Evolutionary conservation across 2,113 vertebrate genomes (phyloP), one percentile per base, ranked within the genome.

Genomic region (Vidua chalybeata): DNA sequence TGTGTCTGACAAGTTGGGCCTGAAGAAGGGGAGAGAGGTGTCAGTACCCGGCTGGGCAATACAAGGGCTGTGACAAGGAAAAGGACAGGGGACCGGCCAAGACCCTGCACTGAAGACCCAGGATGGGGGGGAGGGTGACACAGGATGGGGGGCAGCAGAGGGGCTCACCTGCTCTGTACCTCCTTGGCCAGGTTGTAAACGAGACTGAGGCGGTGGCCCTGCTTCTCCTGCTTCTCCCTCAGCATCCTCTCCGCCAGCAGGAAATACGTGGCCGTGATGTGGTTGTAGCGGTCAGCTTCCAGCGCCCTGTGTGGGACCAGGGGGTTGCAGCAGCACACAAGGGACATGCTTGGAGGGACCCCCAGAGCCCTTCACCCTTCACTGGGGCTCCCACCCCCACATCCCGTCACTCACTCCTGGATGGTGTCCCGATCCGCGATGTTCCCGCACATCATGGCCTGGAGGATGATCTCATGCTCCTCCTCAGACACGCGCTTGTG

Each of bases 211-310:
- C 58, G 59, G 68, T 73, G 95, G 56, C 96, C 95, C 72, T 96
- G 97, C 72, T 95, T 93, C 91, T 98, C 97, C 87, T 97, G 98
- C 85, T 98, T 98, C 91, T 98, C 98, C 56, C 98, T 89, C 59
- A 98, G 97, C 90, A 98, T 97, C 76, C 98, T 96, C 93, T 98
- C 98, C 0, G 98, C 98, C 94, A 98, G 96, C 89, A 98, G 96
- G 87, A 98, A 98, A 83, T 98, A 98, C 0, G 98, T 98, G 93
- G 98, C 98, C 0, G 98, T 98, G 93, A 98, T 97, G 94, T 98
- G 98, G 96, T 98, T 98, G 95, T 98, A 98, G 61, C 93, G 96
- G 39, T 98, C 90, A 0, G 98, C 97, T 43, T 98, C 98, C 94
- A 98, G 87, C 2, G 98, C 98, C 95, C 98, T 98, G 88, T 1